Base-by-base conservation (phyloP, 2,113 vertebrate genomes). In the Python bivittatus region DNA sequence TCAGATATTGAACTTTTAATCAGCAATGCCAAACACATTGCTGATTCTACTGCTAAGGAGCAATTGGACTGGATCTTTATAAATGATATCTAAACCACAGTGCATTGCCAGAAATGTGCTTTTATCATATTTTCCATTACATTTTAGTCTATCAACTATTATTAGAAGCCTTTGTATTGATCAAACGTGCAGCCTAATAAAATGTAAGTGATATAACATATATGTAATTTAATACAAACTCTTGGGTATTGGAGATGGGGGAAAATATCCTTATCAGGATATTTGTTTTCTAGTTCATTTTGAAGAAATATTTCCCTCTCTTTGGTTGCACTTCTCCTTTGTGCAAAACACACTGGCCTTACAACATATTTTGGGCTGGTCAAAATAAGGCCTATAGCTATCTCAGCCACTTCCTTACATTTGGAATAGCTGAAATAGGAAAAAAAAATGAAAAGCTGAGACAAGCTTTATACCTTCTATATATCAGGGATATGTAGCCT, bases 31-130 rank as follows among this genome's bases (percentile, higher is more conserved):
- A 88, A 83, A 58, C 25, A 56, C 38, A 64, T 3, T 44, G 48
- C 1, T 27, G 4, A 68, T 42, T 27, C 27, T 27, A 42, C 23
- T 92, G 53, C 89, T 94, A 64, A 64, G 57, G 88, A 94, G 88
- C 72, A 85, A 61, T 93, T 85, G 10, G 22, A 92, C 61, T 95
- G 60, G 79, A 91, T 57, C 92, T n/a, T 93, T 33, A 83, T 4
- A 57, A 83, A 94, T 95, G 0, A 27, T 91, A 27, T 92, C 5
- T 92, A 22, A 89, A 38, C 52, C 89, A 84, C 61, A 89, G 0
- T 38, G 17, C 85, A 1, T 2, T 90, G 56, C 64, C 54, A 56
- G 89, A 44, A 86, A 86, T 88, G 23, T 56, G 48, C 3, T 1
- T 61, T 27, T 17, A 27, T 9, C 90, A 13, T 68, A 79, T 79